Evolutionary conservation across 1,140 invertebrate genomes (phyloP), one percentile per base, ranked within the genome.

Genomic region (Aphidius ervi): DNA sequence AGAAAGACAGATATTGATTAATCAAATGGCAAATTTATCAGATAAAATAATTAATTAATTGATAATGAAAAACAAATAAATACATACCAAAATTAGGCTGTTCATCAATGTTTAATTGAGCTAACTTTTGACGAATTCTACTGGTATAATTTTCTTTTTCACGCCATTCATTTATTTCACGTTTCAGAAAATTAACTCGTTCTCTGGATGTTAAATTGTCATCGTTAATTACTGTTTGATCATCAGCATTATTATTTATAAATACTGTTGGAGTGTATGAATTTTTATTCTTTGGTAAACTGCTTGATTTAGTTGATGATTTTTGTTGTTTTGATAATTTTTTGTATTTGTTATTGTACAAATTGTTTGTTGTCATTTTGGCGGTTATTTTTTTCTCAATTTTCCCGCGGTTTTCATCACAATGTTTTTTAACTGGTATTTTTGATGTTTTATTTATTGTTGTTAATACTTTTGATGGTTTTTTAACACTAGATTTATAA

Each of bases 111-210:
- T 43, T 39, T n/a, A 60, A 49, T 56, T 5, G 20, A 39, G 46
- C 8, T 39, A 47, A 46, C 53, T 55, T 65, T 46, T 56, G 31
- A 9, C 63, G 57, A 2, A 63, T 43, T 57, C 39, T 64, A 47
- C 53, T 64, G 5, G 43, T 59, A 6, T 56, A 9, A 6, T 46
- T 37, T 53, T 67, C 56, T 9, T 65, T 59, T 2, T 46, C 42
- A 43, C 41, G 63, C 67, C 67, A 68, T 41, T 65, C 63, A 50
- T 43, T 55, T 39, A 68, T 67, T 65, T 68, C 67, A 46, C 54
- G 46, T 54, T 47, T 61, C 9, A 68, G 37, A 9, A 61, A 10
- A 5, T 54, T 40, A 7, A 65, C 48, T n/a, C 61, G 45, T 9
- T 56, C 48, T 16, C 58, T 39, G 41, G 50, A 45, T 54, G 63